phyloP scores from a whole-genome alignment of 2,797 vertebrate species.

The Perodicticus potto region DNA sequence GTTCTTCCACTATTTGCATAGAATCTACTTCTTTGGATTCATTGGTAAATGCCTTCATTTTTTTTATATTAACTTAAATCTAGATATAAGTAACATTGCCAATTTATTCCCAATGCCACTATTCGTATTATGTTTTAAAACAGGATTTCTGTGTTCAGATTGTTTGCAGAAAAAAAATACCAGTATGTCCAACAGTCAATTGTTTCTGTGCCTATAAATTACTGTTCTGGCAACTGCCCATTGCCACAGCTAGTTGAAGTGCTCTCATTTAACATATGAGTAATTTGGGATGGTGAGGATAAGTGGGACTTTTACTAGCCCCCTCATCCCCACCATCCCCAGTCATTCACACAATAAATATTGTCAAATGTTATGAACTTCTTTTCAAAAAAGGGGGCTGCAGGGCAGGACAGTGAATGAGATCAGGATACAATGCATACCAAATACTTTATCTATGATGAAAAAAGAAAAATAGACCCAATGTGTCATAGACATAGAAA shows the following conservation, averaged over 20 bases:
- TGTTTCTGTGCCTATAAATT: constrained; percentile 54
- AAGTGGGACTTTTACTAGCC: background rate
- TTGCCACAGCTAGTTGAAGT: constrained; percentile 34
- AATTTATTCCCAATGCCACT: constrained; percentile 18
- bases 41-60: constrained; percentile 48
- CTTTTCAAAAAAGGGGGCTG: background rate
- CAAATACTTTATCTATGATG: constrained; percentile 13
- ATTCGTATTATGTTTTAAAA: constrained; percentile 40
- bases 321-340: background rate
- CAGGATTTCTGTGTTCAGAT: background rate
- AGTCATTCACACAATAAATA: constrained; percentile 30
- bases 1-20: constrained; percentile 31
- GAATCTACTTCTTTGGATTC: background rate
- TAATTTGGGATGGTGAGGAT: background rate
- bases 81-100: background rate
- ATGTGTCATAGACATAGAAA: background rate
- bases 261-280: background rate
- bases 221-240: constrained; percentile 26
- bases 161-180: background rate
- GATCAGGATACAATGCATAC: background rate
- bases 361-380: background rate
- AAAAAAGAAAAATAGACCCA: constrained; percentile 2
- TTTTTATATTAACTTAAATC: constrained; percentile 46
- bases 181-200: background rate
- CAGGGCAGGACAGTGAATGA: background rate